These are phyloP conservation scores for Xyliphius kryptos DNA, from an alignment of 2,113 vertebrate species.

Conservation along the genomic window DNA sequence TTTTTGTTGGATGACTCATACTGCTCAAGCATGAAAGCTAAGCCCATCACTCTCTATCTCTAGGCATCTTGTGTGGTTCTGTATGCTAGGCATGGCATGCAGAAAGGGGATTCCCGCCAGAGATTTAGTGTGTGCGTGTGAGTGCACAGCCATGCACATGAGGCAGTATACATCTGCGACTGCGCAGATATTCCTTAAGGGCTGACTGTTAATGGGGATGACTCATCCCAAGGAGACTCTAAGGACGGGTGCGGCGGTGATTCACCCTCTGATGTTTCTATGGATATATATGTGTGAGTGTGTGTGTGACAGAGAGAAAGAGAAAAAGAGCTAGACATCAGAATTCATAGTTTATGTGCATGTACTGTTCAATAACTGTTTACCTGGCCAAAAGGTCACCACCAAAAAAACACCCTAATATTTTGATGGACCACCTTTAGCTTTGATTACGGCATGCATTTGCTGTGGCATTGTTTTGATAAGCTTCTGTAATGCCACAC, in stretches of 20 bases:
- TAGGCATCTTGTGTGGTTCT: constrained; percentile 20
- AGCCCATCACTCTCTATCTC: constrained; percentile 13
- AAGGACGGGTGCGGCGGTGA: constrained; percentile 57
- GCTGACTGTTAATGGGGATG: constrained; percentile 72
- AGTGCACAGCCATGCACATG: constrained; percentile 3
- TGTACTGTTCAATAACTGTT: background rate
- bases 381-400: no score
- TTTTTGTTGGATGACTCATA: constrained; percentile 33
- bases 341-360: constrained; percentile 6
- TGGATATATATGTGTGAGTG: constrained; percentile 16
- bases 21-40: constrained; percentile 22
- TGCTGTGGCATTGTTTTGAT: no score
- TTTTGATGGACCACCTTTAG: no score
- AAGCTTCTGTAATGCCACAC: no score
- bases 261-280: constrained; percentile 51
- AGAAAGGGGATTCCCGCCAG: constrained; percentile 37
- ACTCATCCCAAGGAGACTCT: constrained; percentile 66
- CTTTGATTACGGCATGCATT: no score
- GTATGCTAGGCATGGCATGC: constrained; percentile 27
- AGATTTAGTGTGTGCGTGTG: constrained; percentile 24
- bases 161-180: constrained; percentile 46
- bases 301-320: constrained; percentile 11
- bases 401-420: no score
- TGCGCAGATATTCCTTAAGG: constrained; percentile 62
- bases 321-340: no score